Evolutionary conservation across 2,888 invertebrate genomes (phyloP), one percentile per base, ranked within the genome.

Genomic region (Limnephilus lunatus): DNA sequence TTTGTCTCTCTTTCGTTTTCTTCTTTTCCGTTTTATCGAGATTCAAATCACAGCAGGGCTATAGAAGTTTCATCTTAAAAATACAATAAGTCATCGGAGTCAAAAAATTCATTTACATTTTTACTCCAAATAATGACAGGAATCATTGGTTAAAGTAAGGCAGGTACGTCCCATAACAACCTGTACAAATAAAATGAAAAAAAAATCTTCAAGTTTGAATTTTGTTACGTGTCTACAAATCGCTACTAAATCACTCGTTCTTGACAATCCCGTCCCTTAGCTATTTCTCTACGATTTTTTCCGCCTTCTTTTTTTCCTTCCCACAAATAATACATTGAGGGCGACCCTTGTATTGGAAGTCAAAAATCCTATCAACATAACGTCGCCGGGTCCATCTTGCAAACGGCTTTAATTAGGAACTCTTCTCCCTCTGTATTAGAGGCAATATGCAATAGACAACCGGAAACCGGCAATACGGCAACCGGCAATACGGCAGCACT

Each of bases 391-490:
- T 86, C 19, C 88, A 80, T 44, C 80, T 80, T 35, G 80, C 25
- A 32, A 80, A 80, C 35, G 31, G 35, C 68, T 31, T 68, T 89
- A 89, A 89, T 89, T 89, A 89, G 35, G 11, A 80, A 80, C 88
- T 68, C 81, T 89, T 30, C 86, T 32, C 68, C 68, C 68, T 68
- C 68, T 25, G 68, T n/a, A 68, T 68, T 68, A 68, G 25, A 68
- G 25, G 68, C 68, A 25, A 68, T 25, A 25, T 25, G 68, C 68
- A 68, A 68, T 48, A 68, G 25, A 25, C 68, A 9, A 68, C 25
- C 4, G 25, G 68, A 25, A 68, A 68, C n/a, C 25, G 25, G 25
- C 53, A 53, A 53, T 15, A 35, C 53, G 53, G 53, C 19, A 53
- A 53, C 19, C 39, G 85, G 35, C 68, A 31, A 53, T 53, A 88